A percentile compares a stretch with the other conserved stretches of the same genome.
phyloP scores from a whole-genome alignment of 2,113 vertebrate genomes.

The Brachionichthys hirsutus region DNA sequence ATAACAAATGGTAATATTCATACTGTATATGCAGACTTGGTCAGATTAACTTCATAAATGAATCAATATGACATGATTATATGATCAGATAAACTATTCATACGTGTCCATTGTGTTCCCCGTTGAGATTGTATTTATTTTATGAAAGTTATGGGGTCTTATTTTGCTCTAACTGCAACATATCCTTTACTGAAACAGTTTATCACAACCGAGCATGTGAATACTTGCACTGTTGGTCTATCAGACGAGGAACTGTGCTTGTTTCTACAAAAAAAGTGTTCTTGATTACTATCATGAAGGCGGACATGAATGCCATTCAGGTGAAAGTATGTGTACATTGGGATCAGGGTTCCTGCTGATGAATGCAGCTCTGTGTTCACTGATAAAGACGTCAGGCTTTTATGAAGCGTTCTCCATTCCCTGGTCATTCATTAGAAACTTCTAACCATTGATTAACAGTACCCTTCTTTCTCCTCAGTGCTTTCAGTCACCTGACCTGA shows the following conservation, averaged over 20 bases:
- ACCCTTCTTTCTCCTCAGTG: too few species aligned
- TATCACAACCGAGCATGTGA: too few species aligned
- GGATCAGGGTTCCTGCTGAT: slow-evolving; percentile 32
- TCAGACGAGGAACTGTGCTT: neutral
- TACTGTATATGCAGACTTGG: too few species aligned
- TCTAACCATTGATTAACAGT: slow-evolving; percentile 45
- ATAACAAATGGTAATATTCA: too few species aligned
- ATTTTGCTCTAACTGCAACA: neutral
- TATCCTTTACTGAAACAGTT: neutral
- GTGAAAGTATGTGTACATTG: slow-evolving; percentile 52
- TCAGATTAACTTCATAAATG: too few species aligned
- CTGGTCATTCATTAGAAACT: slow-evolving; percentile 43
- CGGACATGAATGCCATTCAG: slow-evolving; percentile 24
- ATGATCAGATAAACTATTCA: too few species aligned
- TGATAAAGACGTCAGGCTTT: slow-evolving; percentile 36
- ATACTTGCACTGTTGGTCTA: neutral
- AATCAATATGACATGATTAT: too few species aligned
- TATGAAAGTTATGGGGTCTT: neutral
- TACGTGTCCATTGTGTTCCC: too few species aligned
- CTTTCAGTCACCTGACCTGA: too few species aligned
- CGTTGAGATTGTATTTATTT: too few species aligned
- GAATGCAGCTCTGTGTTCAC: slow-evolving; percentile 58
- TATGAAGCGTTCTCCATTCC: slow-evolving; percentile 22
- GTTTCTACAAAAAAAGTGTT: slow-evolving; percentile 10
- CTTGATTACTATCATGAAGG: slow-evolving; percentile 6